These are phyloP conservation scores for Lithophane semibrunnea DNA, from an alignment of 2,888 invertebrate species.

Conservation along the genomic window DNA sequence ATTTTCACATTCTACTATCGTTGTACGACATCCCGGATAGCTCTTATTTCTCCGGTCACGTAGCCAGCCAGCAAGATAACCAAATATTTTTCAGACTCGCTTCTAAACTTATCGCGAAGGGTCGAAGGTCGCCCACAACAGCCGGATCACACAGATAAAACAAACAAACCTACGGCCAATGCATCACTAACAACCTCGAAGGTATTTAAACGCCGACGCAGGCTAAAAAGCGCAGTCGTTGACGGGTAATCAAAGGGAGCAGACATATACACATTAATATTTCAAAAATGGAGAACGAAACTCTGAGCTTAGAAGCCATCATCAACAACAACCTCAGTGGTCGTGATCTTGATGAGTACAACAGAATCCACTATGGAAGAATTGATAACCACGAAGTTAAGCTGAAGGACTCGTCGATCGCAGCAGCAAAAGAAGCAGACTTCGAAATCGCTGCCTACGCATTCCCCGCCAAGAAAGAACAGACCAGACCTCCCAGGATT, in stretches of 20 bases:
- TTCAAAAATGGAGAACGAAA: slow-evolving; percentile 84
- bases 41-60: slow-evolving; percentile 48
- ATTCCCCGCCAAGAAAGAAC: slow-evolving; percentile 86
- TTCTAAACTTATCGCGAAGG: slow-evolving; percentile 77
- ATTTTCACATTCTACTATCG: slow-evolving; percentile 35
- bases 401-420: slow-evolving; percentile 86
- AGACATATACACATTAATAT: slow-evolving; percentile 47
- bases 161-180: slow-evolving; percentile 66
- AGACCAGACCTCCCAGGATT: slow-evolving; percentile 92
- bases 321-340: slow-evolving; percentile 85
- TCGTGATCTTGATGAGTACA: slow-evolving; percentile 86
- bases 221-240: slow-evolving; percentile 72
- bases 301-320: slow-evolving; percentile 85
- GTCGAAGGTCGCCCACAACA: slow-evolving; percentile 80
- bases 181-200: slow-evolving; percentile 65
- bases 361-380: slow-evolving; percentile 86
- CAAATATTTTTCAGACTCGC: slow-evolving; percentile 81
- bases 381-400: slow-evolving; percentile 82
- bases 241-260: slow-evolving; percentile 62
- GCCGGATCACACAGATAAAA: slow-evolving; percentile 80
- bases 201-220: slow-evolving; percentile 79
- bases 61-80: slow-evolving; percentile 67
- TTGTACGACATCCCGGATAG: slow-evolving; percentile 17
- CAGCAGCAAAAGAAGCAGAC: slow-evolving; percentile 90
- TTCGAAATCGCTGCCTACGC: slow-evolving; percentile 88